Percentiles rank a stretch among this genome's conserved stretches.
Evolutionary conservation across 2,797 vertebrate species (phyloP).

Genomic region (Hyperoplus immaculatus): DNA sequence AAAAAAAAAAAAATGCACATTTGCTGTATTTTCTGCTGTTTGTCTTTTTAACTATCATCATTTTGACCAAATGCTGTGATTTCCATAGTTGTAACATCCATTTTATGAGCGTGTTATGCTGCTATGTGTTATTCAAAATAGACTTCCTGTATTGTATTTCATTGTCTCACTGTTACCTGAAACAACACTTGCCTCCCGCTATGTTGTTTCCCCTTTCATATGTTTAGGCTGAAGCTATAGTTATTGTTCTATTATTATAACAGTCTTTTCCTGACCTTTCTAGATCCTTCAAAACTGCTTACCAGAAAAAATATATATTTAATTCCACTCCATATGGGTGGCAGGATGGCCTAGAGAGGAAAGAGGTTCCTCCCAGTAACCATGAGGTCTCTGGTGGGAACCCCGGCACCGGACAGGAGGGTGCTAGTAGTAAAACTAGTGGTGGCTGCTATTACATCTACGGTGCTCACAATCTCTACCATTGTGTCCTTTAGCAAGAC

Average conservation of each 20-base stretch:
- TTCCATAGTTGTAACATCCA: background rate
- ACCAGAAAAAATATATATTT: background rate
- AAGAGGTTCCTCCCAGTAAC: no score
- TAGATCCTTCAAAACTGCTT: background rate
- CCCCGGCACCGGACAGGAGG: no score
- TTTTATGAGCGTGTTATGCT: background rate
- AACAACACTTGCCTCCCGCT: background rate
- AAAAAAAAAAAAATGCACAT: no score
- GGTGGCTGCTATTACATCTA: no score
- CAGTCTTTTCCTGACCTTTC: background rate
- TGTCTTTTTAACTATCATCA: no score
- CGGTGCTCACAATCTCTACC: no score
- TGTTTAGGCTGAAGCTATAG: background rate
- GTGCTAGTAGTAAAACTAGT: no score
- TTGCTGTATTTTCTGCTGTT: no score
- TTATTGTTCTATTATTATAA: background rate
- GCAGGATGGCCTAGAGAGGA: no score
- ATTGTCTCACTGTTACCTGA: conserved; percentile 16
- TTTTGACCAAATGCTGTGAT: background rate
- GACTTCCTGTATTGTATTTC: conserved; percentile 12
- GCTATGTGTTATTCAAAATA: background rate
- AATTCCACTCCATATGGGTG: no score
- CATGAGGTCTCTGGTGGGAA: no score
- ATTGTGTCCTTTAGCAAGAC: no score
- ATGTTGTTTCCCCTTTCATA: conserved; percentile 1